Base-by-base conservation (phyloP, 1,140 invertebrate species). In the Zaprionus camerounensis region DNA sequence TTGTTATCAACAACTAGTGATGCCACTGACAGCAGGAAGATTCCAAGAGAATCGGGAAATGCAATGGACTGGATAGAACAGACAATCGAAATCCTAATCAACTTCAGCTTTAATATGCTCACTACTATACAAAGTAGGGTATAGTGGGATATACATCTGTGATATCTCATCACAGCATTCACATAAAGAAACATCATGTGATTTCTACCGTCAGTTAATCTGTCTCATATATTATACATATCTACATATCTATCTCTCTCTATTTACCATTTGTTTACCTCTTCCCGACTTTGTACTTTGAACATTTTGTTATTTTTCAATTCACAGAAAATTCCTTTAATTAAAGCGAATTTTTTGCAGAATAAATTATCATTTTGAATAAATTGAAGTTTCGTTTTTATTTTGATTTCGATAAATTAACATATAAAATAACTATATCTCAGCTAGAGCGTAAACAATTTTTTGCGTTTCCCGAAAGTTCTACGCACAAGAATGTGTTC, bases 391-490 rank as follows among this genome's bases (percentile, higher is more conserved):
- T n/a, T 17, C 20, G 63, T 44, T 41, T 59, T 22, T 20, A 49
- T 46, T 46, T 20, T 65, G 26, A 51, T 74, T 51, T 57, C 2
- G 56, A 26, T 26, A 17, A 17, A 44, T 44, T 6, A 17, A 20
- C 41, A 46, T 46, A 17, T 17, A 4, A 26, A 26, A 17, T 46
- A 17, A 46, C 6, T 49, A 34, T 44, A 63, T n/a, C 38, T 46
- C 28, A 20, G 31, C 41, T 49, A 70, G 63, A 64, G 67, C 71
- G 81, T 67, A 84, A 83, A 83, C 68, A 83, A 73, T 67, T 59
- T 67, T 36, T 34, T 59, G 26, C 44, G 53, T 12, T 71, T 84
- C 73, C 71, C 76, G 66, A 83, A 83, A 64, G 53, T 72, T 83
- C 78, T 71, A 79, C 81, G 81, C 76, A 53, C 12, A 76, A 76